phyloP scores from a whole-genome alignment of 2,113 vertebrate genomes.

The Tachysurus vachellii region DNA sequence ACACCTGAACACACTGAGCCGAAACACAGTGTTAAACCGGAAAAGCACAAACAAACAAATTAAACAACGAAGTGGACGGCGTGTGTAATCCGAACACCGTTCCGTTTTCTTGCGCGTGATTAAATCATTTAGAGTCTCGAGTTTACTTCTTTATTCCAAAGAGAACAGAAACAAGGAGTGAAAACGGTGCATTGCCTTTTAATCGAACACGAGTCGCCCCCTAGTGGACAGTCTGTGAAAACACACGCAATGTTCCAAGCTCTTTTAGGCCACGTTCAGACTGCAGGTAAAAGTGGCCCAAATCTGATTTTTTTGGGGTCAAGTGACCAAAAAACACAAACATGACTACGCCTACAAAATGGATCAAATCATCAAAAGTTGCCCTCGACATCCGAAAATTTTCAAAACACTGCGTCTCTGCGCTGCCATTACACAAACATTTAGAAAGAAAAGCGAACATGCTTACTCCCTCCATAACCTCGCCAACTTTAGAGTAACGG shows the following conservation, averaged over 20 bases:
- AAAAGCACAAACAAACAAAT: neutral
- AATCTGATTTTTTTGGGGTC: too few species aligned
- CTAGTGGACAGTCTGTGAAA: constrained; percentile 50
- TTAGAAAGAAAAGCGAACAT: too few species aligned
- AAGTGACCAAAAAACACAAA: too few species aligned
- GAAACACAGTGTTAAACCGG: neutral
- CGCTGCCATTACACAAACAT: too few species aligned
- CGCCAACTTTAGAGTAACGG: too few species aligned
- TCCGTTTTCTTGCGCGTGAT: neutral
- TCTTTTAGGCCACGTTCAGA: too few species aligned
- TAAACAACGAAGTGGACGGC: neutral
- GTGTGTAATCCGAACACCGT: neutral
- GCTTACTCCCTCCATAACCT: too few species aligned
- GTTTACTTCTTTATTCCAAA: neutral
- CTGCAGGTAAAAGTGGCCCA: too few species aligned
- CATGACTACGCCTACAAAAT: too few species aligned
- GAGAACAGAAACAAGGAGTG: neutral
- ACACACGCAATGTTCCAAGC: neutral
- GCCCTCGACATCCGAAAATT: too few species aligned
- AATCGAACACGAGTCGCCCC: constrained; percentile 41
- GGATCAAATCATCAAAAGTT: too few species aligned
- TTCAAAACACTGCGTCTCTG: too few species aligned
- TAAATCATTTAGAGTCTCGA: neutral
- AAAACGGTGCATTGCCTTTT: neutral
- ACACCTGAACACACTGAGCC: neutral